These are phyloP conservation scores for Nebria brevicollis DNA, from an alignment of 2,888 invertebrate species.

Conservation along the genomic window DNA sequence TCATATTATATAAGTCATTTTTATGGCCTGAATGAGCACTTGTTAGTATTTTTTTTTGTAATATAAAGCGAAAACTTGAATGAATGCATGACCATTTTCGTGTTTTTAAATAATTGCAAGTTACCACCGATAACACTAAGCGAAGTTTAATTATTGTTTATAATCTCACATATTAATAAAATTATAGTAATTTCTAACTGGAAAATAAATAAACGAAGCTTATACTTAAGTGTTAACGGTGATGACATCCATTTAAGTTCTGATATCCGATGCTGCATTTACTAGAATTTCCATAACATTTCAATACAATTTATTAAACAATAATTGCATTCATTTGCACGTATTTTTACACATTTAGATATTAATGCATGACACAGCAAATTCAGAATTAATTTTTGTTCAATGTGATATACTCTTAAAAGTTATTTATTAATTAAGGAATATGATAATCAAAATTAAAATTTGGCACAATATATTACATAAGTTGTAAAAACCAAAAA, in stretches of 20 bases:
- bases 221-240: background rate
- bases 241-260: background rate
- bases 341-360: background rate
- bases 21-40: conserved; percentile 35
- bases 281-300: conserved; percentile 34
- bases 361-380: conserved; percentile 13
- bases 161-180: background rate
- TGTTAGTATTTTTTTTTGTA: background rate
- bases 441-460: background rate
- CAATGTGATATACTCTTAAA: background rate
- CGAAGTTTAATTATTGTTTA: conserved; percentile 24
- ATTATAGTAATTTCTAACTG: background rate
- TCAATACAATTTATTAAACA: conserved; percentile 7
- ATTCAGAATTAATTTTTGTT: background rate
- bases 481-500: background rate
- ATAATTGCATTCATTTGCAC: conserved; percentile 9
- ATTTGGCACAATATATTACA: background rate
- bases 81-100: conserved; percentile 38
- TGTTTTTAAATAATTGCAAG: conserved; percentile 3
- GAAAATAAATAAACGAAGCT: background rate
- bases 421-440: background rate
- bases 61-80: conserved; percentile 11
- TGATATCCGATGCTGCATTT: conserved; percentile 38
- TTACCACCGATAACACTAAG: background rate
- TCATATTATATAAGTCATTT: background rate